A percentile compares a stretch with the other conserved stretches of the same genome.
Evolutionary conservation across 2,797 vertebrate species (phyloP).

Genomic region (Molossus molossus): DNA sequence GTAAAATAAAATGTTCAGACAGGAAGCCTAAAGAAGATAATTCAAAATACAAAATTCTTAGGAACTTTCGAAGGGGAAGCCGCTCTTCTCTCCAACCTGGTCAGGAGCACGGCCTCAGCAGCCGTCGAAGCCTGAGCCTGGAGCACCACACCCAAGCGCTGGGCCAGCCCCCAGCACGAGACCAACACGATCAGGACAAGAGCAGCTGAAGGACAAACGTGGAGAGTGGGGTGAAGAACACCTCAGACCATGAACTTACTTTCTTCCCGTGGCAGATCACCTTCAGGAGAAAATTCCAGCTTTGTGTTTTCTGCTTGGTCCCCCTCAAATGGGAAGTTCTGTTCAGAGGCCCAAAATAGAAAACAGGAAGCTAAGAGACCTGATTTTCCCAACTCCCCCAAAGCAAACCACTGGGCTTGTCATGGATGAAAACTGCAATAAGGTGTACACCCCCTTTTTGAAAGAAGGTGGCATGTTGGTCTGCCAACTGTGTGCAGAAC

Average conservation of each 20-base stretch:
- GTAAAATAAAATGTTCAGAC: constrained; percentile 39
- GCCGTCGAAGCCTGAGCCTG: background rate
- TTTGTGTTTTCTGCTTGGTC: constrained; percentile 32
- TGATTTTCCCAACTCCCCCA: constrained; percentile 66
- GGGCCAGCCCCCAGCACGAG: background rate
- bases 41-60: background rate
- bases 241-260: constrained; percentile 59
- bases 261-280: constrained; percentile 41
- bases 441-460: background rate
- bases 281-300: constrained; percentile 67
- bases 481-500: background rate
- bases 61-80: background rate
- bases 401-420: background rate
- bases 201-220: constrained; percentile 1
- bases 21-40: constrained; percentile 31
- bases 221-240: background rate
- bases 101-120: background rate
- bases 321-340: constrained; percentile 71
- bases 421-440: background rate
- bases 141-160: background rate
- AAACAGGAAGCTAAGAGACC: constrained; percentile 78
- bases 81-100: background rate
- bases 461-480: background rate
- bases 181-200: background rate
- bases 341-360: constrained; percentile 66